Base-by-base conservation (phyloP, 2,113 vertebrate genomes). In the Natator depressus region DNA sequence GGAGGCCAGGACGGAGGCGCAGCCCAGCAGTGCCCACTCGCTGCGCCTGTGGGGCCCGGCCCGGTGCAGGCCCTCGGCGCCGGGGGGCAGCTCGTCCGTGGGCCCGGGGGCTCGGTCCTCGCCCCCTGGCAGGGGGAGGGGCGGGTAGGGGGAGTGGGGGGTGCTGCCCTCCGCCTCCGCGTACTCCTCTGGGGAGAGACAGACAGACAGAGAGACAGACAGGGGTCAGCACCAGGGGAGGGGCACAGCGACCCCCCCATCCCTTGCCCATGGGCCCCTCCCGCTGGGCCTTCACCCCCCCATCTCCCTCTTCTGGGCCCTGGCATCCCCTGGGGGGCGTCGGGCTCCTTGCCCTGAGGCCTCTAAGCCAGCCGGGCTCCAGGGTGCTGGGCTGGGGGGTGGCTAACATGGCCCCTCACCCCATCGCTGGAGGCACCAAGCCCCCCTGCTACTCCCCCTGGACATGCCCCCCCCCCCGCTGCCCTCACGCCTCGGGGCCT, bases 1-100 rank as follows among this genome's bases (percentile, higher is more conserved):
- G 0, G 99, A 98, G 1, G 99, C 98, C 38, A 99, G 97, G 84
- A 99, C 89, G n/a, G 98, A 98, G 72, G 99, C 98, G 1, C 99
- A 99, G 69, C 99, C 97, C 92, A 99, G 82, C 82, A 99, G 90
- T 11, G 98, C 94, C 59, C 98, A 94, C 54, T 99, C 98, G 16
- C 98, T 99, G 95, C 98, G 98, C 85, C 98, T 98, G 89, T 94
- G 95, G 96, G 69, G 3, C 80, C 13, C 17, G 16, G 65, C 10
- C 82, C 91, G 22, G 84, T 31, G 5, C 78, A 27, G 12, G 59
- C 25, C 59, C 50, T 54, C 69, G 4, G 42, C 38, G 51, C 54
- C 27, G 11, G 19, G 55, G 5, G 89, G 55, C 47, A 55, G 86
- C 17, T 2, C 83, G 4, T 2, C 80, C 79, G 2, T n/a, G 31